Conservation (phyloP, 2,113 vertebrate genomes). For the Todiramphus chloris region DNA sequence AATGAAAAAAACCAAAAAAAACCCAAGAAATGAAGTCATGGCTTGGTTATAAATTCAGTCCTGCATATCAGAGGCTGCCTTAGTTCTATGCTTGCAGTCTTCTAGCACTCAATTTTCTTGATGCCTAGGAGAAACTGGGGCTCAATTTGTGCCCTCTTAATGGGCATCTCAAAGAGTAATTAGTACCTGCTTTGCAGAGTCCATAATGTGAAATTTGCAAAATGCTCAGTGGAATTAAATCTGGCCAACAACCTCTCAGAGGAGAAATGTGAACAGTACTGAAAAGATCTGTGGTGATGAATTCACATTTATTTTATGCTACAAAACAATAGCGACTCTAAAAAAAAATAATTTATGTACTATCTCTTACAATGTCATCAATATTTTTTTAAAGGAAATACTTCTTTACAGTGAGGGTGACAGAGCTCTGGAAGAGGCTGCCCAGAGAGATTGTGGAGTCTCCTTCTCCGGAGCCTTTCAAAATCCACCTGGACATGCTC, state of each 20-base stretch:
- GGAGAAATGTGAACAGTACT: not conserved
- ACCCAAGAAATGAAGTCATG: not conserved
- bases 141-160: not conserved
- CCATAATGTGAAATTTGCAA: not conserved
- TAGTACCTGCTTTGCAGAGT: not conserved
- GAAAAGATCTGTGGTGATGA: not conserved
- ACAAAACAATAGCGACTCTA: not conserved
- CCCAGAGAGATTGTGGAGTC: too few relatives aligned
- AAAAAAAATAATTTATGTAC: not conserved
- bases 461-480: too few relatives aligned
- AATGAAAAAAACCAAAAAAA: not conserved
- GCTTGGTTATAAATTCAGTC: not conserved
- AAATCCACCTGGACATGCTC: too few relatives aligned
- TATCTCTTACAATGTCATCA: not conserved
- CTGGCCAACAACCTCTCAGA: not conserved
- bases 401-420: too few relatives aligned
- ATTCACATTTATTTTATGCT: conserved; percentile 12
- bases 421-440: too few relatives aligned
- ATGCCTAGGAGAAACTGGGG: not conserved
- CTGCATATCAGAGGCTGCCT: not conserved
- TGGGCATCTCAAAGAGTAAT: not conserved
- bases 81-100: not conserved
- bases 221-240: not conserved
- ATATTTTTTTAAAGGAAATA: conserved; percentile 1
- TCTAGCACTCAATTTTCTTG: not conserved